phyloP scores from a whole-genome alignment of 2,113 vertebrate genomes.

The Siphamia tubifer region DNA sequence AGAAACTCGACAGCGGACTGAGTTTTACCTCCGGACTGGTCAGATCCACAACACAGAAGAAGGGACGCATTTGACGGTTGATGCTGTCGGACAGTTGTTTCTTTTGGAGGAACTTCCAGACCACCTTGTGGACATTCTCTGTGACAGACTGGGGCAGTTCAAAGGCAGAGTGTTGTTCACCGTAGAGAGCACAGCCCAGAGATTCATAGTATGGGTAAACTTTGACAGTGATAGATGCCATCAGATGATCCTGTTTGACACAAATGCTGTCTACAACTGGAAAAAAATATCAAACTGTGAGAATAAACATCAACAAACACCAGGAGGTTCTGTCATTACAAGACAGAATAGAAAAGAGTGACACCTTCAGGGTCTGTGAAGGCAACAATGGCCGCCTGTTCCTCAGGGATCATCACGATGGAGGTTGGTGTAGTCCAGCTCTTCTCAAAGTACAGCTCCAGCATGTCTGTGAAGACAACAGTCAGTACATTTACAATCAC shows the following conservation, averaged over 20 bases:
- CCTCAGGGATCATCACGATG: constrained; percentile 71
- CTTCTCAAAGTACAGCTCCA: constrained; percentile 86
- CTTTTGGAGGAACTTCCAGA: constrained; percentile 80
- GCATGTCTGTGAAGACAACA: constrained; percentile 37
- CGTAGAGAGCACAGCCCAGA: constrained; percentile 82
- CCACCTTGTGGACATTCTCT: constrained; percentile 61
- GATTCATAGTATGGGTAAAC: constrained; percentile 84
- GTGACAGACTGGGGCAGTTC: constrained; percentile 82
- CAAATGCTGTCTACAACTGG: constrained; percentile 80
- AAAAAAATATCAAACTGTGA: neutral
- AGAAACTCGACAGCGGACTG: constrained; percentile 73
- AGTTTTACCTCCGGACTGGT: constrained; percentile 62
- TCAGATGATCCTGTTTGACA: constrained; percentile 58
- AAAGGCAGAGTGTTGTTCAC: constrained; percentile 76
- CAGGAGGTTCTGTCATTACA: no score
- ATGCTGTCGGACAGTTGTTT: constrained; percentile 67
- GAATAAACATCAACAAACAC: neutral
- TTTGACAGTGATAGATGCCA: constrained; percentile 70
- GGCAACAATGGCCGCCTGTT: constrained; percentile 83
- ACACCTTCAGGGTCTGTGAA: constrained; percentile 83
- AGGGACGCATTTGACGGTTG: constrained; percentile 72
- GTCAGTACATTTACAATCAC: no score
- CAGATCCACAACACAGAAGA: constrained; percentile 78
- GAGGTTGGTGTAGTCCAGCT: constrained; percentile 56
- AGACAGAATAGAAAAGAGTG: neutral